Evolutionary conservation across 2,888 invertebrate species (phyloP).

Genomic region (Acanthosoma haemorrhoidale): DNA sequence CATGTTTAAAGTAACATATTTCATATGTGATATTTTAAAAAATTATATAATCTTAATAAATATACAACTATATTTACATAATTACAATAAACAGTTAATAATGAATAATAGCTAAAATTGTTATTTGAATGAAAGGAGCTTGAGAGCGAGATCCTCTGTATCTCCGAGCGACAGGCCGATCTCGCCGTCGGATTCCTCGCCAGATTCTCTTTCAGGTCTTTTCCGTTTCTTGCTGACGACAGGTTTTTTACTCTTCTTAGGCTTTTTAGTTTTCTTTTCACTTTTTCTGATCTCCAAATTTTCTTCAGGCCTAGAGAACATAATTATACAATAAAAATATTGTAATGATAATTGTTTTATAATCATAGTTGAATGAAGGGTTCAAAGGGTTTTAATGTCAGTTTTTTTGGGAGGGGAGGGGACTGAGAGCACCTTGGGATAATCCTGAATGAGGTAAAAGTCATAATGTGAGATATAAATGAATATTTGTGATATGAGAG

Average conservation of each 20-base stretch:
- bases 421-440: too few species aligned
- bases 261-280: background rate
- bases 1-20: too few species aligned
- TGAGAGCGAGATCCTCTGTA: background rate
- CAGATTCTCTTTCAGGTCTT: background rate
- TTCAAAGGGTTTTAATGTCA: background rate
- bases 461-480: too few species aligned
- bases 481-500: too few species aligned
- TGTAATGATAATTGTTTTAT: background rate
- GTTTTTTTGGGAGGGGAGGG: too few species aligned
- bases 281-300: too few species aligned
- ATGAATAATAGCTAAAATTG: background rate
- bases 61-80: background rate
- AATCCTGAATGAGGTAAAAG: too few species aligned
- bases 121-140: background rate
- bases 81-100: background rate
- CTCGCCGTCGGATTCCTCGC: background rate
- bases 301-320: too few species aligned
- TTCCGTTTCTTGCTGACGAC: background rate
- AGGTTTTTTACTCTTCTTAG: background rate
- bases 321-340: too few species aligned
- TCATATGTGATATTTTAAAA: too few species aligned
- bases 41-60: too few species aligned
- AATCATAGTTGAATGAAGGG: background rate
- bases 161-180: background rate